Evolutionary conservation across 2,113 vertebrate genomes (phyloP).

Genomic region (Pterocles burchelli): DNA sequence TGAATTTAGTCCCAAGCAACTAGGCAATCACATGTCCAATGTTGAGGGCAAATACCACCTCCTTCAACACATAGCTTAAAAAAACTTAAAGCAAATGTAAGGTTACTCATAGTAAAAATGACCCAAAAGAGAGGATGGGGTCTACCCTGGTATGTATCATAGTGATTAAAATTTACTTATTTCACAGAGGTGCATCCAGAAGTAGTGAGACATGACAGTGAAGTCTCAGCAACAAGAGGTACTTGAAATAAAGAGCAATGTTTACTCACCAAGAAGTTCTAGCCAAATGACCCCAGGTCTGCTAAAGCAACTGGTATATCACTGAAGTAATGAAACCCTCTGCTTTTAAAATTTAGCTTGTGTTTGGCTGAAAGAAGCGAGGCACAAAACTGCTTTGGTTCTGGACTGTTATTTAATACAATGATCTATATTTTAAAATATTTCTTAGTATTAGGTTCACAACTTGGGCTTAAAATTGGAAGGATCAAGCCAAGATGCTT

Average conservation of each 20-base stretch:
- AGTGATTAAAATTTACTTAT: background rate
- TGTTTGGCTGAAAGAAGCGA: background rate
- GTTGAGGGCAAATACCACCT: background rate
- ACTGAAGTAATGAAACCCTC: background rate
- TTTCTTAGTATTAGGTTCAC: background rate
- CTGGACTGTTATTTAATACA: background rate
- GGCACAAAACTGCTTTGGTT: background rate
- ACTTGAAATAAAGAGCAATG: accelerated
- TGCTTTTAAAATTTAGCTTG: background rate
- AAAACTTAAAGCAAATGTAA: background rate
- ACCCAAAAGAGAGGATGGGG: background rate
- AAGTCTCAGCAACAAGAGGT: background rate
- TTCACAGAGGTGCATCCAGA: background rate
- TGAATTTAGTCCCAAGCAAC: background rate
- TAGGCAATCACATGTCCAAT: background rate
- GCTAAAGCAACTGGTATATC: background rate
- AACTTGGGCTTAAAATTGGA: background rate
- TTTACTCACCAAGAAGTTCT: background rate
- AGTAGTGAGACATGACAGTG: background rate
- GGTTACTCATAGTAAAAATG: background rate
- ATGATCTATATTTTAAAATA: background rate
- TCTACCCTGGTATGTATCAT: background rate
- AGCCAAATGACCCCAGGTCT: background rate
- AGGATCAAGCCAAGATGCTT: background rate
- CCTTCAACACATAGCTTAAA: background rate